Evolutionary conservation across 53 echinoderm and acorn worm genomes (phyloP).

Genomic region (Echinarachnius parma): DNA sequence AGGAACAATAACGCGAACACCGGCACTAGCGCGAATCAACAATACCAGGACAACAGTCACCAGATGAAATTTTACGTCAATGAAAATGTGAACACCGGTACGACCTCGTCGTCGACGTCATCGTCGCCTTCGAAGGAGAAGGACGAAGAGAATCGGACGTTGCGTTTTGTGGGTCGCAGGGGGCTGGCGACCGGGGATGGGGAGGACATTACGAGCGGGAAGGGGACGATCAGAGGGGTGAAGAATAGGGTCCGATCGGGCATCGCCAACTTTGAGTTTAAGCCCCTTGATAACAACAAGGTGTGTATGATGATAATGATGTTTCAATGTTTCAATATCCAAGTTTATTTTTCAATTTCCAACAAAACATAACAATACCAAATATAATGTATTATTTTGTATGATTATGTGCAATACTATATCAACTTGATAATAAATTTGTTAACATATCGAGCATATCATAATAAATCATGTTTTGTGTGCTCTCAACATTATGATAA

Average conservation of each 20-base stretch:
- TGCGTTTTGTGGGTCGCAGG: constrained; percentile 82
- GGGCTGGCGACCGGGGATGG: constrained; percentile 81
- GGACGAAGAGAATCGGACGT: constrained; percentile 75
- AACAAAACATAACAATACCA: no score
- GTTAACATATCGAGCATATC: no score
- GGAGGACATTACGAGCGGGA: constrained; percentile 77
- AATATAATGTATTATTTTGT: no score
- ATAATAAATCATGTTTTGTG: no score
- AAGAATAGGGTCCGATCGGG: constrained; percentile 91
- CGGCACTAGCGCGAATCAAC: background rate
- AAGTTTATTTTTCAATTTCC: background rate
- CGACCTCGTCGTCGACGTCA: no score
- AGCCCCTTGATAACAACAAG: constrained; percentile 73
- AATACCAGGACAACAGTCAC: constrained; percentile 14
- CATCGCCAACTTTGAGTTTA: constrained; percentile 85
- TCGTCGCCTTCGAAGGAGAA: background rate
- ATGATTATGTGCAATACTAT: no score
- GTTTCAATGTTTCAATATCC: background rate
- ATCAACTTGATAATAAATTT: no score
- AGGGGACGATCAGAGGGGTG: constrained; percentile 89
- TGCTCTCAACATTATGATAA: no score
- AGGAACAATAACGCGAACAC: background rate
- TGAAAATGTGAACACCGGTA: constrained; percentile 17
- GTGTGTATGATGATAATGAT: constrained; percentile 34
- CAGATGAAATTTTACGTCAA: constrained; percentile 34